phyloP scores from a whole-genome alignment of 2,113 vertebrate genomes.

The Ranitomeya imitator region DNA sequence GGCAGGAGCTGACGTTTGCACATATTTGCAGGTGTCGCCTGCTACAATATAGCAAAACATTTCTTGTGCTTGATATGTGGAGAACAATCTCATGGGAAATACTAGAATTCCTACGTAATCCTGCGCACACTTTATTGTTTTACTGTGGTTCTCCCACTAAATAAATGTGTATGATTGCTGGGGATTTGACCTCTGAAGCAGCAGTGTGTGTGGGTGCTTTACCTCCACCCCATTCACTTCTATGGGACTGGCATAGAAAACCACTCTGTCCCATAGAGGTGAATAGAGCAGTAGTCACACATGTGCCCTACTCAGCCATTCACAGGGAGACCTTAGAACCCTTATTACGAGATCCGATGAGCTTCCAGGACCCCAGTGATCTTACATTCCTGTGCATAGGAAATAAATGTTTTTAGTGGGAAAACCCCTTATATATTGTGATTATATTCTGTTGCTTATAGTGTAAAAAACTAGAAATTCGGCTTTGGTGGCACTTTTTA shows the following conservation, averaged over 20 bases:
- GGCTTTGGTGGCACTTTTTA: background rate
- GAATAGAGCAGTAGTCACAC: too few species aligned
- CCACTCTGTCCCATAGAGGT: too few species aligned
- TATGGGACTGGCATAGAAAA: too few species aligned
- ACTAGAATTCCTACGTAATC: background rate
- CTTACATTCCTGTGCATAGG: too few species aligned
- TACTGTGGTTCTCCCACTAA: background rate
- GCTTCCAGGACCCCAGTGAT: too few species aligned
- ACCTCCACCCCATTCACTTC: too few species aligned
- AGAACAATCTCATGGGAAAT: background rate
- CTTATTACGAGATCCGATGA: too few species aligned
- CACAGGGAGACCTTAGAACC: too few species aligned
- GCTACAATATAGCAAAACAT: background rate
- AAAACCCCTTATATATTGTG: background rate
- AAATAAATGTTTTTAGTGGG: too few species aligned
- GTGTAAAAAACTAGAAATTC: background rate
- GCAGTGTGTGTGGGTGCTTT: too few species aligned
- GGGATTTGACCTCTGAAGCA: too few species aligned
- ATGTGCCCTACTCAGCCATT: too few species aligned
- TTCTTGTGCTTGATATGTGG: background rate
- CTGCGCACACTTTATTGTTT: background rate
- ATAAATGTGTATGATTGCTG: background rate
- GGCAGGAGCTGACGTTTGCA: background rate
- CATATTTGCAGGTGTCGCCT: background rate
- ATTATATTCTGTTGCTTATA: background rate